Evolutionary conservation across 2,113 vertebrate genomes (phyloP).

Genomic region (Megaleporinus macrocephalus): DNA sequence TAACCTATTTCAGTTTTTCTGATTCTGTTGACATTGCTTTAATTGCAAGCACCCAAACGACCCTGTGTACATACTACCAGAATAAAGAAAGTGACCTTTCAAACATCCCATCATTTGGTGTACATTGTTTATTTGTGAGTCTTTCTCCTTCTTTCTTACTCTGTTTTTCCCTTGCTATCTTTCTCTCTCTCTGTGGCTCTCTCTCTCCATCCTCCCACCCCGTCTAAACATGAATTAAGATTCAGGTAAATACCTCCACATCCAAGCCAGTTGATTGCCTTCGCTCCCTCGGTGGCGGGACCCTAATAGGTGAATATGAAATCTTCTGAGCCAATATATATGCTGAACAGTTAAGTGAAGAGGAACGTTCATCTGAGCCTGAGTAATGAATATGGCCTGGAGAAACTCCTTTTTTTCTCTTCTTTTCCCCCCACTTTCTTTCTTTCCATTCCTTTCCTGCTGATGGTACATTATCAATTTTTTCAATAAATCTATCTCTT

Average conservation of each 20-base stretch:
- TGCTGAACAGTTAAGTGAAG: conserved; percentile 69
- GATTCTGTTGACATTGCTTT: no score
- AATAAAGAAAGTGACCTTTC: not conserved
- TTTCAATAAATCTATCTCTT: not conserved
- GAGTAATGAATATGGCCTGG: conserved; percentile 56
- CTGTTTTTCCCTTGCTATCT: not conserved
- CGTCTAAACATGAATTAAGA: conserved; percentile 69
- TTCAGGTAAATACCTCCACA: conserved; percentile 70
- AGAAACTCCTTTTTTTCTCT: conserved; percentile 49
- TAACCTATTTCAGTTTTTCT: no score
- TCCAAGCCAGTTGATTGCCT: conserved; percentile 70
- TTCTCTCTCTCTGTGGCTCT: not conserved
- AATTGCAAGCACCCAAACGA: no score
- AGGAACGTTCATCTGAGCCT: conserved; percentile 56
- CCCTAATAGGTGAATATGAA: conserved; percentile 74
- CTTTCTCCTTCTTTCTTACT: not conserved
- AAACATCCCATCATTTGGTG: conserved; percentile 5
- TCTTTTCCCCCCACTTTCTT: conserved; percentile 34
- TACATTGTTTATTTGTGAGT: not conserved
- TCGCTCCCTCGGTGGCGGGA: conserved; percentile 61
- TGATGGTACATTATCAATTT: conserved; percentile 22
- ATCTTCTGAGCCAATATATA: conserved; percentile 75
- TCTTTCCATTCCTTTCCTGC: conserved; percentile 18
- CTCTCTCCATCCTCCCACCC: not conserved
- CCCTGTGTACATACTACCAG: not conserved